These are phyloP conservation scores for Homarus gammarus DNA, from an alignment of 2,888 invertebrate genomes.

Conservation along the genomic window DNA sequence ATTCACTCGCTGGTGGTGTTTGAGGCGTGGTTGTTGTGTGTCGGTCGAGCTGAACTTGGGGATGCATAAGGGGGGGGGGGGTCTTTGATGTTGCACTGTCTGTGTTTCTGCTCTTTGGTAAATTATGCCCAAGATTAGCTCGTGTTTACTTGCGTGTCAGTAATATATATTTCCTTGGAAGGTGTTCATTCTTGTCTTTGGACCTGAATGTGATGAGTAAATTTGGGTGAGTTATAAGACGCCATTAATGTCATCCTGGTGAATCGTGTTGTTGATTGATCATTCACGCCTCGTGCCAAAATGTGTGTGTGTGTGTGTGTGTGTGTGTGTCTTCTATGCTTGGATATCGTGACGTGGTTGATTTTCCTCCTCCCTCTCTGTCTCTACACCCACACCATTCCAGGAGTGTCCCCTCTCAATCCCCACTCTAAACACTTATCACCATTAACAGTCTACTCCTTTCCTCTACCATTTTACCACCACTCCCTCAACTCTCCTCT, in stretches of 20 bases:
- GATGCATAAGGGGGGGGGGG: no score
- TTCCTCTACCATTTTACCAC: no score
- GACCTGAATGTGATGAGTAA: slow-evolving; percentile 30
- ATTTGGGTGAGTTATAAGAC: slow-evolving; percentile 32
- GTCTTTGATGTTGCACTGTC: background rate
- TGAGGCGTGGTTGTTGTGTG: background rate
- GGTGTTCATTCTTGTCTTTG: slow-evolving; percentile 1
- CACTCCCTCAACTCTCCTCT: background rate
- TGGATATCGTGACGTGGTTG: slow-evolving; percentile 20
- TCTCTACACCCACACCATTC: background rate
- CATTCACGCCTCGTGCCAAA: slow-evolving; percentile 29
- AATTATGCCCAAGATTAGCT: background rate
- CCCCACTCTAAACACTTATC: no score
- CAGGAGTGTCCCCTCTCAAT: no score
- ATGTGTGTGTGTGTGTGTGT: slow-evolving; percentile 18
- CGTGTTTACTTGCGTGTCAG: background rate
- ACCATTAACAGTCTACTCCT: no score
- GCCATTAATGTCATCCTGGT: slow-evolving; percentile 32
- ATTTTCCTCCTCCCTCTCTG: background rate
- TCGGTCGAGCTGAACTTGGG: background rate
- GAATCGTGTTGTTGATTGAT: slow-evolving; percentile 34
- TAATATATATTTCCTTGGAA: background rate
- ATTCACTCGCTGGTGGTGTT: background rate
- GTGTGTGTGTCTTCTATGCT: slow-evolving; percentile 19
- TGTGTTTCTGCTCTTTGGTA: slow-evolving; percentile 3